A percentile compares a stretch with the other conserved stretches of the same genome.
These are phyloP conservation scores for Ormyrus thymus DNA, from an alignment of 2,888 invertebrate genomes.

Conservation along the genomic window DNA sequence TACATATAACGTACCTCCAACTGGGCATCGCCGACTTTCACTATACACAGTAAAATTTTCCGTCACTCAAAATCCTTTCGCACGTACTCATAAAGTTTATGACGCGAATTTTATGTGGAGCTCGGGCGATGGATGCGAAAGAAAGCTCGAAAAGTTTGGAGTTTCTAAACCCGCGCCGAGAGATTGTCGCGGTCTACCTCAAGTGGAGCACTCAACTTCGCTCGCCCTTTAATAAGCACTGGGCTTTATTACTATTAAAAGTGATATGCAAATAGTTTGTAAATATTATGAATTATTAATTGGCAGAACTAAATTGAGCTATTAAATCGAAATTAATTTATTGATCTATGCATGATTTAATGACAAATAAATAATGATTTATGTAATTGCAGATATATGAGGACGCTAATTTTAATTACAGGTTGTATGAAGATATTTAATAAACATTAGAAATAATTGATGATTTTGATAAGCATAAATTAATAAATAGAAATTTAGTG, in stretches of 20 bases:
- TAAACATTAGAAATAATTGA: too few species aligned
- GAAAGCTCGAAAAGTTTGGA: too few species aligned
- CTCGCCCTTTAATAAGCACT: too few species aligned
- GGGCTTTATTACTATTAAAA: neutral
- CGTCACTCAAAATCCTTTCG: constrained; percentile 11
- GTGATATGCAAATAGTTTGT: neutral
- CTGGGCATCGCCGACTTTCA: neutral
- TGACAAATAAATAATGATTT: constrained; percentile 1
- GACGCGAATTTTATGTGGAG: constrained; percentile 8
- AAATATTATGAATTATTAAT: neutral
- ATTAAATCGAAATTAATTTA: neutral
- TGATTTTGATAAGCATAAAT: too few species aligned
- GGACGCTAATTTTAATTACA: neutral
- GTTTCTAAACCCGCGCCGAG: too few species aligned
- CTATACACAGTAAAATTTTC: neutral
- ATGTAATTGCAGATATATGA: constrained; percentile 2
- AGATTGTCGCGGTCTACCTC: too few species aligned
- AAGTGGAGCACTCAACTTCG: too few species aligned
- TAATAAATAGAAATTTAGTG: too few species aligned
- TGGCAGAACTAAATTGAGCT: neutral
- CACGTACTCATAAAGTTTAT: constrained; percentile 18
- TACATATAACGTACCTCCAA: too few species aligned
- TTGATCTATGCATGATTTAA: neutral
- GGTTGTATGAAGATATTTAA: too few species aligned
- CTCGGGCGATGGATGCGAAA: neutral